Conservation (phyloP, 1,140 invertebrate genomes). For the Lucilia cuprina region DNA sequence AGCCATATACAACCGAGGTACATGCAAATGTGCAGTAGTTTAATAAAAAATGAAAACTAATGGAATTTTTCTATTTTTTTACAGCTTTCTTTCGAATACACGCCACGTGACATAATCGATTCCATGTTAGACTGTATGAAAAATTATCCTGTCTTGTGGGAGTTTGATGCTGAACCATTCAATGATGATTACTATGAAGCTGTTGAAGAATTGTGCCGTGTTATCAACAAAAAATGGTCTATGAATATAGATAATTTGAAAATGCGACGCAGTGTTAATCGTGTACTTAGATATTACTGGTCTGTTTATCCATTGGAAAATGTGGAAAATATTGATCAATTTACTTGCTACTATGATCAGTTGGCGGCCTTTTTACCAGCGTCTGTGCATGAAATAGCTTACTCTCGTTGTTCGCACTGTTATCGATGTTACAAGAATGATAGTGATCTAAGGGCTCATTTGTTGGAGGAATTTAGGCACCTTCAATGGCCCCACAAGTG, state of each 20-base stretch:
- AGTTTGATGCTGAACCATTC: background rate
- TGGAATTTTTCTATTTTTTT: background rate
- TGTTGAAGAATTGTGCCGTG: background rate
- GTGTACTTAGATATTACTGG: background rate
- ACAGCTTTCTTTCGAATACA: background rate
- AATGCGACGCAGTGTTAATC: background rate
- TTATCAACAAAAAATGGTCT: background rate
- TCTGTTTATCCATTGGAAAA: background rate
- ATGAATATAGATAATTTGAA: background rate
- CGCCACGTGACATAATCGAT: background rate
- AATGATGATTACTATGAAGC: background rate
- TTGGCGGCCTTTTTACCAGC: background rate
- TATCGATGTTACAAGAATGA: background rate
- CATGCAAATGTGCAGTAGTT: background rate
- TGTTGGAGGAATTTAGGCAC: background rate
- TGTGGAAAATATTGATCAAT: background rate
- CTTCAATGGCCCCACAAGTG: background rate
- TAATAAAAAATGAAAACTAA: background rate
- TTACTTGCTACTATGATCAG: background rate
- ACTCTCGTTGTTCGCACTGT: background rate
- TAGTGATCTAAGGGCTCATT: background rate
- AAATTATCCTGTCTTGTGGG: background rate
- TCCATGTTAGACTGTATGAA: background rate
- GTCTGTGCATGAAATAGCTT: background rate
- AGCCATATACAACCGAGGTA: background rate